Evolutionary conservation across 2,797 vertebrate genomes (phyloP).

Genomic region (Characodon lateralis): DNA sequence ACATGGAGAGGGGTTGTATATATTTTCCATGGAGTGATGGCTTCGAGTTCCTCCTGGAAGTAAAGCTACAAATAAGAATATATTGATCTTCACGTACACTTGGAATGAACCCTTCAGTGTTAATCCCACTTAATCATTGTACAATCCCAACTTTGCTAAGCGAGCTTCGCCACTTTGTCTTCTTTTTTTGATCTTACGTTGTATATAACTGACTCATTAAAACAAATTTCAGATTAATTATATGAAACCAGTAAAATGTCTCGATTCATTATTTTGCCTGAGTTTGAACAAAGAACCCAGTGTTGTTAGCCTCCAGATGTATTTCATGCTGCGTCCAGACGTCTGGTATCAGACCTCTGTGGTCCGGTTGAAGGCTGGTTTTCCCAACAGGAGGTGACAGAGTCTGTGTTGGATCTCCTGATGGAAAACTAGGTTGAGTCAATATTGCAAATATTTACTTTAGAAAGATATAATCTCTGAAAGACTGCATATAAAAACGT

Average conservation of each 20-base stretch:
- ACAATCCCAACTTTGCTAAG: constrained; percentile 65
- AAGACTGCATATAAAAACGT: background rate
- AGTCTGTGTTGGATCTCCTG: constrained; percentile 8
- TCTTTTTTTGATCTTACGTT: constrained; percentile 50
- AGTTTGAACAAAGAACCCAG: constrained; percentile 2
- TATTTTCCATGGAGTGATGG: constrained; percentile 43
- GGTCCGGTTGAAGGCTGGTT: background rate
- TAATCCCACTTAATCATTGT: constrained; percentile 52
- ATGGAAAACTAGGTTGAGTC: constrained; percentile 14
- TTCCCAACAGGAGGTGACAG: background rate
- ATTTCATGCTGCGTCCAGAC: background rate
- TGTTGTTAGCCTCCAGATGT: background rate
- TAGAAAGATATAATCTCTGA: background rate
- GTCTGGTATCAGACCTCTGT: background rate
- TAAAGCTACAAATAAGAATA: constrained; percentile 37
- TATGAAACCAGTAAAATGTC: constrained; percentile 45
- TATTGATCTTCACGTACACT: constrained; percentile 36
- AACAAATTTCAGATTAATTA: constrained; percentile 64
- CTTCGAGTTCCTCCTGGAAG: constrained; percentile 33
- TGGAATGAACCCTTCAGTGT: constrained; percentile 50
- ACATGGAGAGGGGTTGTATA: constrained; percentile 43
- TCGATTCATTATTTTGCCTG: constrained; percentile 36
- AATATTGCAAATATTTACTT: constrained; percentile 27
- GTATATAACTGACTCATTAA: constrained; percentile 68
- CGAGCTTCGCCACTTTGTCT: constrained; percentile 59